Evolutionary conservation across 2,888 invertebrate genomes (phyloP), one percentile per base, ranked within the genome.

Genomic region (Dusona sp.): DNA sequence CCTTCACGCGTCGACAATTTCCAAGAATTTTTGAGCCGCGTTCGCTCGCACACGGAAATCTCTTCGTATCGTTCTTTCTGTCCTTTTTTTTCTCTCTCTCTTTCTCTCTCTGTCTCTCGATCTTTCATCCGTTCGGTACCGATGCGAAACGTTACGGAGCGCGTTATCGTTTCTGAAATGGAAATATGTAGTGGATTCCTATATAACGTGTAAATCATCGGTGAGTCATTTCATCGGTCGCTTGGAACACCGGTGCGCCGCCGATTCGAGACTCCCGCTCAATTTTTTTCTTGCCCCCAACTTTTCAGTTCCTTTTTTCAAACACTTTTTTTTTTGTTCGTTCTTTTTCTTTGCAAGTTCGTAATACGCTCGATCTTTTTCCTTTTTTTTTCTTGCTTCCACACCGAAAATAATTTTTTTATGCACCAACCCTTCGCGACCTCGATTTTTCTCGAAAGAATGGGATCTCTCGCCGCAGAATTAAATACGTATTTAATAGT

Each of bases 1-100:
- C 82, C 78, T 84, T 84, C 84, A 75, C 80, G 70, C 79, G 79
- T 83, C 85, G 85, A 68, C 85, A 75, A 68, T 87, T 87, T 85
- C 83, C 80, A 65, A 83, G 87, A 85, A 87, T 87, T 87, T 85
- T 83, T 83, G 68, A 79, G 75, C 70, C 82, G 73, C 72, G 45
- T 29, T 61, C 61, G 45, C 77, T 29, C 64, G 67, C 54, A 45
- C 51, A 75, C 82, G 84, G 78, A 77, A 81, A 73, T 86, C 77
- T 83, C 65, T 67, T 45, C 78, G 84, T 33, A 25, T 78, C 83
- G 36, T 72, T 83, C 38, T 72, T 67, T 64, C 64, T 33, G 57
- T 42, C 68, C 79, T 48, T 38, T 57, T 61, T 57, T 9, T 9
- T 38, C 7, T 11, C 42, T 42, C 42, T 42, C 33, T 25, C 54